A percentile compares a stretch with the other conserved stretches of the same genome.
Conservation (phyloP, 2,888 invertebrate genomes). For the Perizoma affinitatum region DNA sequence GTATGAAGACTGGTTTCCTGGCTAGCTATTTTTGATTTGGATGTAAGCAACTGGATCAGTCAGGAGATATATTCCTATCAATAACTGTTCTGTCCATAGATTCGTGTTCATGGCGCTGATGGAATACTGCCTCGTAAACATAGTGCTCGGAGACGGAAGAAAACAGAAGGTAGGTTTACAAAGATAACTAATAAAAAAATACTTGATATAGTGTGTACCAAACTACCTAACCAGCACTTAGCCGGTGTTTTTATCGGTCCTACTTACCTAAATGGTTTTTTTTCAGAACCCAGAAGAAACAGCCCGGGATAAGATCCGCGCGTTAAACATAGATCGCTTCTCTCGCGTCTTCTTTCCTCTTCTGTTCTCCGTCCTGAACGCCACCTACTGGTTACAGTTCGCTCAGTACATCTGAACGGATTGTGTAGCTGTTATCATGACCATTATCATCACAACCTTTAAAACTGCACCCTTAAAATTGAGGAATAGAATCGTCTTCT, state of each 20-base stretch:
- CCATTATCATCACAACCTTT: too few species aligned
- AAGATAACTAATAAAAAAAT: too few species aligned
- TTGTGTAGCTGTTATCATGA: constrained; percentile 28
- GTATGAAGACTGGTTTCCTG: too few species aligned
- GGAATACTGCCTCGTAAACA: constrained; percentile 96
- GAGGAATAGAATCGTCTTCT: constrained; percentile 1
- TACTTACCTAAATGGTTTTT: background rate
- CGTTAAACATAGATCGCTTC: constrained; percentile 93
- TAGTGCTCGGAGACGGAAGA: constrained; percentile 89
- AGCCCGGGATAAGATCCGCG: constrained; percentile 75
- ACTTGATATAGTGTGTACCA: too few species aligned
- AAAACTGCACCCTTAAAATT: background rate
- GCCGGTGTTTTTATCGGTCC: too few species aligned
- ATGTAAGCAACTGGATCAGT: too few species aligned
- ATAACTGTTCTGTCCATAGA: constrained; percentile 59
- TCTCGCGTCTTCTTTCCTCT: constrained; percentile 95
- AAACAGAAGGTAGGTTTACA: constrained; percentile 73
- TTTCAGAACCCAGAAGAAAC: constrained; percentile 76
- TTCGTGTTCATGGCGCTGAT: constrained; percentile 97
- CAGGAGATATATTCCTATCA: too few species aligned
- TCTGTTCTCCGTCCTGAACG: constrained; percentile 93
- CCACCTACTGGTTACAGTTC: constrained; percentile 95
- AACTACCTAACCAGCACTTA: too few species aligned
- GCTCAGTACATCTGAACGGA: constrained; percentile 76
- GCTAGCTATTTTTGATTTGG: too few species aligned